Conservation (phyloP, 2,113 vertebrate genomes). For the Coptodon bakossiorum region DNA sequence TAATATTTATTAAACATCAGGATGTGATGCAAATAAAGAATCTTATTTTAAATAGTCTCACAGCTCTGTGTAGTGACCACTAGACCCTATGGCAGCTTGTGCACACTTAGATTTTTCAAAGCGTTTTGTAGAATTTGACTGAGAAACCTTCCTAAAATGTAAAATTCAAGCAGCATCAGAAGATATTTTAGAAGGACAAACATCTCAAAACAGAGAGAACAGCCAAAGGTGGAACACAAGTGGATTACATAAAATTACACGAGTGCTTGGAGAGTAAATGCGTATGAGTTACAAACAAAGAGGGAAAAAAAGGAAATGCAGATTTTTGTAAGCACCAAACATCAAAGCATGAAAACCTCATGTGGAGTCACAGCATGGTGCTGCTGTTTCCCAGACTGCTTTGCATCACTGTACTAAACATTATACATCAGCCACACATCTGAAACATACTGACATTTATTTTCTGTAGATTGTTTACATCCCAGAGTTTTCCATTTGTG, state of each 20-base stretch:
- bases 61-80: background rate
- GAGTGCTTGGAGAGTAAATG: background rate
- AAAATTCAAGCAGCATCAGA: background rate
- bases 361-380: background rate
- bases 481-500: background rate
- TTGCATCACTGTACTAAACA: background rate
- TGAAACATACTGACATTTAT: background rate
- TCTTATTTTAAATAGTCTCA: background rate
- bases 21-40: background rate
- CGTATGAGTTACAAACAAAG: background rate
- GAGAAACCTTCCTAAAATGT: background rate
- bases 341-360: slow-evolving; percentile 17
- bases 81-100: background rate
- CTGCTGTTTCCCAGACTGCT: background rate
- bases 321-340: slow-evolving; percentile 3
- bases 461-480: background rate
- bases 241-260: background rate
- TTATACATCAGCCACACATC: background rate
- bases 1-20: background rate
- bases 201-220: background rate
- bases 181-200: background rate
- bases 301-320: background rate
- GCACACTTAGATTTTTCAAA: background rate
- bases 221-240: background rate
- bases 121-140: background rate